Base-by-base conservation (phyloP, 2,888 invertebrate species). In the Alloscopus bannaensis region DNA sequence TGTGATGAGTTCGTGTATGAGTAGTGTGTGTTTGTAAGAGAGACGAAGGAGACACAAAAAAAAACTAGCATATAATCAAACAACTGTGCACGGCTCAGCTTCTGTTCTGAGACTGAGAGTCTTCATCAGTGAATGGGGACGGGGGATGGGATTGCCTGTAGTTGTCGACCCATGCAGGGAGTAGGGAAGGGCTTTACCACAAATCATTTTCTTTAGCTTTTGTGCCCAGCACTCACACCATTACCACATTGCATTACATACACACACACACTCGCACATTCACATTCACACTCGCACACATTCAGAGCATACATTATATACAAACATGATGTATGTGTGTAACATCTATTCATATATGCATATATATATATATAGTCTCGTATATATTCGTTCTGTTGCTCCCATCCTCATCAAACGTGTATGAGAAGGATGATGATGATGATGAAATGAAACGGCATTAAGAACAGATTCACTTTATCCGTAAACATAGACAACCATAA, bases 51-150 rank as follows among this genome's bases (percentile, higher is more conserved):
- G 64, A n/a, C n/a, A n/a, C n/a, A n/a, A n/a, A n/a, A n/a, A n/a
- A n/a, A n/a, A n/a, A n/a, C n/a, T n/a, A n/a, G n/a, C n/a, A n/a
- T n/a, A n/a, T n/a, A n/a, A n/a, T n/a, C 68, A 71, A 76, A 76
- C 80, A 72, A 81, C 83, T 83, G 82, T n/a, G n/a, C 65, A 81
- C 83, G 77, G 81, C 80, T 84, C 81, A 83, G 82, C 83, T 82
- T 83, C 84, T 84, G 83, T 76, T 80, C 69, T 76, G 80, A 81
- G 84, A 83, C 84, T 84, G 83, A 83, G 80, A 80, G 80, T 80
- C 73, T 80, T 80, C n/a, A n/a, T n/a, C 79, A 80, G 69, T 80
- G 80, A 80, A 80, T 80, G 80, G 73, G 80, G 80, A 80, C 70
- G 83, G 82, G 82, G 84, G 83, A 80, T 78, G 83, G 80, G 78